Evolutionary conservation across 2,888 invertebrate species (phyloP).

Genomic region (Melitaea athalia): DNA sequence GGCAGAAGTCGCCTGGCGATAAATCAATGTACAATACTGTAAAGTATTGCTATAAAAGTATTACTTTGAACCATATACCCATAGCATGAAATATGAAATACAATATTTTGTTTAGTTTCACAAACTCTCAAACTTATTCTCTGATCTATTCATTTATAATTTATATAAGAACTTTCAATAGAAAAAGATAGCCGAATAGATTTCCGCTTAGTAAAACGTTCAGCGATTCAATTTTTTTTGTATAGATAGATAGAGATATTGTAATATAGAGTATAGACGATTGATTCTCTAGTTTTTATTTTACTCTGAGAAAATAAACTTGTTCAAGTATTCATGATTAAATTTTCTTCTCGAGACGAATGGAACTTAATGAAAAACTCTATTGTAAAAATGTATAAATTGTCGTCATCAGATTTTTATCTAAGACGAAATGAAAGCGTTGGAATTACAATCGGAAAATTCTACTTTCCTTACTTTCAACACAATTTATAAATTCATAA

Average conservation of each 20-base stretch:
- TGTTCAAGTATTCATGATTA: slow-evolving; percentile 1
- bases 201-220: too few species aligned
- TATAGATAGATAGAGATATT: neutral
- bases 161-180: too few species aligned
- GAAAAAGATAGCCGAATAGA: too few species aligned
- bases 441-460: neutral
- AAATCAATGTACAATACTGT: too few species aligned
- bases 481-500: slow-evolving; percentile 1
- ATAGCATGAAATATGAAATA: too few species aligned
- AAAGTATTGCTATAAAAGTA: too few species aligned
- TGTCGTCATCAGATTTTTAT: slow-evolving; percentile 10
- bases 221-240: too few species aligned
- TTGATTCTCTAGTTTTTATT: neutral
- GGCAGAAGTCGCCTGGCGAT: too few species aligned
- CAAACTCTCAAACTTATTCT: too few species aligned
- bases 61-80: too few species aligned
- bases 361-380: slow-evolving; percentile 11
- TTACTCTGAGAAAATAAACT: neutral
- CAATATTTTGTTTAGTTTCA: too few species aligned
- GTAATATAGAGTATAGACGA: neutral
- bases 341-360: slow-evolving; percentile 9
- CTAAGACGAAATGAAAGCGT: neutral
- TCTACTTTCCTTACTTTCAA: neutral
- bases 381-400: slow-evolving; percentile 14
- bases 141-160: too few species aligned